Percentiles rank a stretch among this genome's conserved stretches.
Evolutionary conservation across 2,797 vertebrate genomes (phyloP).

Genomic region (Haliaeetus albicilla): DNA sequence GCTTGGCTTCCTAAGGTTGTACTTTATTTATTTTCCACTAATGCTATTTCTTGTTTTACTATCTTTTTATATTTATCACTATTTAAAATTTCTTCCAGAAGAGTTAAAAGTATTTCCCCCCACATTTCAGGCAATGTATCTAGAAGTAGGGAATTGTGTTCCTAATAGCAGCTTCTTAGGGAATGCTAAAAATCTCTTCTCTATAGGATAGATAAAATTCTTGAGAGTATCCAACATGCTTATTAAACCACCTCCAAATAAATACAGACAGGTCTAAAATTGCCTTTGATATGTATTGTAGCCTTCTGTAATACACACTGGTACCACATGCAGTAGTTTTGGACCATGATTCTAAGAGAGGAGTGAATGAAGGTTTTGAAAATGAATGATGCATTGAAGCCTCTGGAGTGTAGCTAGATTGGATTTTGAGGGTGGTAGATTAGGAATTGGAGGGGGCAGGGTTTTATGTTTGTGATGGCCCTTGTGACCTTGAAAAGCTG

Average conservation of each 20-base stretch:
- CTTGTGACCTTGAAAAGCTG: constrained; percentile 34
- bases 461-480: not conserved
- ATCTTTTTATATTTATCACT: not conserved
- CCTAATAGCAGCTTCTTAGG: not conserved
- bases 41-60: not conserved
- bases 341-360: not conserved
- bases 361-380: not conserved
- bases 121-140: not conserved
- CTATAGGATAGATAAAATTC: not conserved
- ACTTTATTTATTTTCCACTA: not conserved
- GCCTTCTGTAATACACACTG: not conserved
- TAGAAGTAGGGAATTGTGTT: not conserved
- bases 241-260: not conserved
- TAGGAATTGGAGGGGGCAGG: not conserved
- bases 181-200: not conserved
- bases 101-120: not conserved
- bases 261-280: not conserved
- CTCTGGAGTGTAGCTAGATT: not conserved
- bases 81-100: not conserved
- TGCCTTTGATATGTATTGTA: not conserved
- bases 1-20: not conserved
- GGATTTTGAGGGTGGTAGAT: not conserved
- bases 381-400: not conserved
- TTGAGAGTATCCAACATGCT: not conserved
- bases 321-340: not conserved